Evolutionary conservation across 2,888 invertebrate species (phyloP).

Genomic region (Aradus depressus): DNA sequence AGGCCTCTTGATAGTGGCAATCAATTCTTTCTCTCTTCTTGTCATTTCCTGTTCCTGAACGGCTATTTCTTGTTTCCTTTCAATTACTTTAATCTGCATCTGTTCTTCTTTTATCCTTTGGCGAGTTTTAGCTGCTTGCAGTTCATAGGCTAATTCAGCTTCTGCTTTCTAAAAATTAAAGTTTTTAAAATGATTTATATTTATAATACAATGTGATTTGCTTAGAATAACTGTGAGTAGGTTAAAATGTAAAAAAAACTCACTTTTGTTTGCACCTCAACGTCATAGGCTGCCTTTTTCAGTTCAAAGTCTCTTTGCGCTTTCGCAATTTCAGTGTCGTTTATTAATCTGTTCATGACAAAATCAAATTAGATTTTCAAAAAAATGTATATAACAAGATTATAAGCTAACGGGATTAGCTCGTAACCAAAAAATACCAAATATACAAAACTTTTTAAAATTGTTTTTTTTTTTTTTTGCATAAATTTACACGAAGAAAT

Average conservation of each 20-base stretch:
- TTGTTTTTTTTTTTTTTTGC: too few relatives aligned
- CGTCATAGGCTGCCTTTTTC: conserved; percentile 93
- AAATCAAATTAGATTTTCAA: too few relatives aligned
- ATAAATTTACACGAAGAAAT: too few relatives aligned
- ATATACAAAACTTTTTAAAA: too few relatives aligned
- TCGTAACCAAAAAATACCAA: too few relatives aligned
- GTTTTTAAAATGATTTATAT: neutral
- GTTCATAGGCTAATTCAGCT: conserved; percentile 84
- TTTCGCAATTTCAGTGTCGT: conserved; percentile 95
- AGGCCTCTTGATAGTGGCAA: conserved; percentile 84
- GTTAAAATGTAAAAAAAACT: neutral
- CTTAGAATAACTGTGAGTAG: neutral
- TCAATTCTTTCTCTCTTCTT: conserved; percentile 80
- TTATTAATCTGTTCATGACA: conserved; percentile 51
- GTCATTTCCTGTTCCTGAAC: conserved; percentile 95
- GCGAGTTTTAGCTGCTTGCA: conserved; percentile 91
- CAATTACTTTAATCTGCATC: conserved; percentile 90
- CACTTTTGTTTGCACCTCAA: conserved; percentile 89
- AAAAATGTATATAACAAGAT: neutral
- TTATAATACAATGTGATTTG: neutral
- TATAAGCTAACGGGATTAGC: neutral
- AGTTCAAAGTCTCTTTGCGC: conserved; percentile 92
- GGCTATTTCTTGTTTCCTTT: conserved; percentile 83
- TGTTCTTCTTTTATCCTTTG: conserved; percentile 93
- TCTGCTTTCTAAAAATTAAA: conserved; percentile 55